These are phyloP conservation scores for Entomobrya proxima DNA, from an alignment of 2,888 invertebrate species.

Conservation along the genomic window DNA sequence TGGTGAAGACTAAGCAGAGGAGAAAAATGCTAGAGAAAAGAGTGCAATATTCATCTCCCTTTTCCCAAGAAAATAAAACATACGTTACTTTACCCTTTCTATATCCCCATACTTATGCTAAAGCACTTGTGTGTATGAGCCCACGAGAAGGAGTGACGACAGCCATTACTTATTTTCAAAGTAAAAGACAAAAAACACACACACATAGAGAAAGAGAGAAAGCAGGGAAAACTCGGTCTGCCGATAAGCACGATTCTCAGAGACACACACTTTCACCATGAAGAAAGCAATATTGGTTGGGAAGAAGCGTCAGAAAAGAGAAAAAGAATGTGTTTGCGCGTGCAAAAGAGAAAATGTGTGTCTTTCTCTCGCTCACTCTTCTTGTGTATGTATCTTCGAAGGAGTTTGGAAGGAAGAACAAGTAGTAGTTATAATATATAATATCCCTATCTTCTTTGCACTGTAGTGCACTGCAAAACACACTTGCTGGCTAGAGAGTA, in stretches of 20 bases:
- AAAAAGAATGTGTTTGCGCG: neutral
- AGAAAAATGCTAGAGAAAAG: neutral
- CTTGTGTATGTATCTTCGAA: no score
- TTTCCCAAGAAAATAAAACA: slow-evolving; percentile 22
- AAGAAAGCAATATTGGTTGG: slow-evolving; percentile 19
- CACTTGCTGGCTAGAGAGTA: no score
- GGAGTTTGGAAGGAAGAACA: neutral
- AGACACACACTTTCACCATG: neutral
- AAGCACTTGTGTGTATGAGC: no score
- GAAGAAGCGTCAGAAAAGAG: neutral
- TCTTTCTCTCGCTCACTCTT: no score
- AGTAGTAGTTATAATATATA: neutral
- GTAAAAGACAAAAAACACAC: slow-evolving; percentile 1
- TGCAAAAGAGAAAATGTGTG: no score
- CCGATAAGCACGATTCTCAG: slow-evolving; percentile 4
- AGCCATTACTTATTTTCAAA: slow-evolving; percentile 35
- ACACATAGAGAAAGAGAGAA: neutral
- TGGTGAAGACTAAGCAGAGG: neutral
- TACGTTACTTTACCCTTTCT: neutral
- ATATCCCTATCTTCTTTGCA: neutral
- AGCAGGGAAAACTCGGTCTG: neutral
- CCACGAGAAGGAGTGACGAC: neutral
- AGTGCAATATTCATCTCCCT: neutral
- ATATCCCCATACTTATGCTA: neutral
- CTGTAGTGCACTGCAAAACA: neutral